Conservation (phyloP, 2,888 invertebrate genomes). For the Oscheius sp. region DNA sequence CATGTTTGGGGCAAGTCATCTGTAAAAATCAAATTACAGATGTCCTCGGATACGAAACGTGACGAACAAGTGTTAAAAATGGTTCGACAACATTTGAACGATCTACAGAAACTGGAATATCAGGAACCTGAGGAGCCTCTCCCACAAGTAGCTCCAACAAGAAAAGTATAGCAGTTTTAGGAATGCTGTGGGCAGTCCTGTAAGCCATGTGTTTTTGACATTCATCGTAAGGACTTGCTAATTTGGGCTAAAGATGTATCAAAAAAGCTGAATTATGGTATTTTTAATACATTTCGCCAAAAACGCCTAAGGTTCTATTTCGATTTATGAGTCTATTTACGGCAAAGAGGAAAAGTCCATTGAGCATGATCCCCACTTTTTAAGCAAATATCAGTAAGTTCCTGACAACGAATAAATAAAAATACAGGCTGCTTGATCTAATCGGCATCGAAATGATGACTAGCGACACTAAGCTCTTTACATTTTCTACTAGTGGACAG, state of each 20-base stretch:
- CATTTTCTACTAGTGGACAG: neutral
- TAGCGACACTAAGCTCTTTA: constrained; percentile 4
- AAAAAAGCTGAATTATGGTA: constrained; percentile 19
- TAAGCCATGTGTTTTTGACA: constrained; percentile 40
- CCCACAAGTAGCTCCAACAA: neutral
- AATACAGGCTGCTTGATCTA: constrained; percentile 10
- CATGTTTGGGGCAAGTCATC: constrained; percentile 31
- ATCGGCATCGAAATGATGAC: neutral
- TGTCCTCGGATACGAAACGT: neutral
- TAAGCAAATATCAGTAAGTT: neutral
- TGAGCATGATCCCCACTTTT: neutral
- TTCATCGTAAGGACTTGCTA: constrained; percentile 31
- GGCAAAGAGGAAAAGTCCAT: neutral
- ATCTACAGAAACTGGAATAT: neutral
- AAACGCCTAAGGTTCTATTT: neutral
- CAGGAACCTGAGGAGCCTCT: constrained; percentile 23
- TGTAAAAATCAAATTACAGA: constrained; percentile 7
- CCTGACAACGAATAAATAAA: neutral
- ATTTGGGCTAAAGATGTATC: constrained; percentile 35
- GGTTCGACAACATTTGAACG: constrained; percentile 24
- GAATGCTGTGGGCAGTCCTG: constrained; percentile 43
- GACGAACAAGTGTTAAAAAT: constrained; percentile 29
- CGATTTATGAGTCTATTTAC: constrained; percentile 18
- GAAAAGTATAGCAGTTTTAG: constrained; percentile 18
- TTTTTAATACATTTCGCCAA: neutral